A percentile compares a stretch with the other conserved stretches of the same genome.
Conservation (phyloP, 2,113 vertebrate genomes). For the Trichechus manatus region DNA sequence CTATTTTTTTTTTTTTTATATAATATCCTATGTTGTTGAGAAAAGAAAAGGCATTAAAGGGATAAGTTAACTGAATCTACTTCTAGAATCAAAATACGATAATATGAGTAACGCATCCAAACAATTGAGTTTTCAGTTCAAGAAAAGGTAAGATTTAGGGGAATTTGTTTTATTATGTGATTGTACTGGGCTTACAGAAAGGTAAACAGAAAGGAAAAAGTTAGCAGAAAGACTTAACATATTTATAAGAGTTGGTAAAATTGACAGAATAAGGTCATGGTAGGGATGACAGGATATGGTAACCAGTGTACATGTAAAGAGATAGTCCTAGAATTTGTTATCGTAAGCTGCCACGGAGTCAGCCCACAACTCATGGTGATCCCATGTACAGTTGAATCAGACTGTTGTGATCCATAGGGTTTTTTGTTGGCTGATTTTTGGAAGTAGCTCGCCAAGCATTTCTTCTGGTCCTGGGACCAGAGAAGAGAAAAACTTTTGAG, state of each 20-base stretch:
- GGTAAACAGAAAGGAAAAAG: neutral
- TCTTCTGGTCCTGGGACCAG: neutral
- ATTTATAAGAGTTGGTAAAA: neutral
- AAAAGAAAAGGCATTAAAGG: neutral
- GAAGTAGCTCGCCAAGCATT: neutral
- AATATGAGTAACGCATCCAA: neutral
- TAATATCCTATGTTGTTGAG: neutral
- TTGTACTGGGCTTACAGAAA: neutral
- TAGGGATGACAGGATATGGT: neutral
- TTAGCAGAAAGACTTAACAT: neutral
- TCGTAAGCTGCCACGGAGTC: too few species aligned
- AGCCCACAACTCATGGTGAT: neutral
- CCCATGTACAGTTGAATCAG: neutral
- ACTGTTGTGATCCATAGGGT: neutral
- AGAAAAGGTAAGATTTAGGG: neutral
- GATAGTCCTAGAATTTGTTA: neutral
- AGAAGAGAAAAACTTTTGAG: neutral
- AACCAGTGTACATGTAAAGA: neutral
- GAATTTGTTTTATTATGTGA: neutral
- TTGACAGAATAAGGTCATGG: neutral
- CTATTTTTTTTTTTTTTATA: constrained; percentile 18
- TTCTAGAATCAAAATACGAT: neutral
- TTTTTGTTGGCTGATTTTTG: neutral
- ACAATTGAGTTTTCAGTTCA: neutral
- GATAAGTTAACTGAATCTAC: neutral